Percentiles rank a stretch among this genome's conserved stretches.
Evolutionary conservation across 2,888 invertebrate genomes (phyloP).

Genomic region (Notodonta dromedarius): DNA sequence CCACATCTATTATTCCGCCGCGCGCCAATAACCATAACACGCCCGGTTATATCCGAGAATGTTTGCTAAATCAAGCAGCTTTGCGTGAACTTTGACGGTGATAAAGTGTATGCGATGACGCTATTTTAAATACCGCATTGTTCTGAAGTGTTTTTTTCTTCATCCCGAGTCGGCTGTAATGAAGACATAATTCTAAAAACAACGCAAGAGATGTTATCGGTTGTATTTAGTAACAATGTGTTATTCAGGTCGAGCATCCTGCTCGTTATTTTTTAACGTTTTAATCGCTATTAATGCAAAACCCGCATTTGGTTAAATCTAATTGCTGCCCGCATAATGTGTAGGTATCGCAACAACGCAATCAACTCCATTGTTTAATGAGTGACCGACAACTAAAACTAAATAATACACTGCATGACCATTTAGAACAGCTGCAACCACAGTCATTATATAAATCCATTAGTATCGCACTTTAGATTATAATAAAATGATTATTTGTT

Average conservation of each 20-base stretch:
- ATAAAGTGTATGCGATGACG: slow-evolving; percentile 1
- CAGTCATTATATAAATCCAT: slow-evolving; percentile 67
- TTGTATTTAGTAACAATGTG: slow-evolving; percentile 27
- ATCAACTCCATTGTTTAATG: slow-evolving; percentile 80
- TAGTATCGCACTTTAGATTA: slow-evolving; percentile 61
- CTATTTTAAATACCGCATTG: background rate
- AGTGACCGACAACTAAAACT: slow-evolving; percentile 74
- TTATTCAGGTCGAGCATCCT: slow-evolving; percentile 58
- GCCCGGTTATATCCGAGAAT: slow-evolving; percentile 12
- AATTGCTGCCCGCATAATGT: slow-evolving; percentile 80
- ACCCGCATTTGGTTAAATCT: slow-evolving; percentile 81
- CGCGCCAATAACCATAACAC: slow-evolving; percentile 25
- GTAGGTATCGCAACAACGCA: slow-evolving; percentile 69
- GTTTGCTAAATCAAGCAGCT: slow-evolving; percentile 4
- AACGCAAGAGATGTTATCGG: slow-evolving; percentile 34
- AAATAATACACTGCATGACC: slow-evolving; percentile 68
- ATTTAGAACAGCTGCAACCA: slow-evolving; percentile 69
- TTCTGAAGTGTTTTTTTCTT: background rate
- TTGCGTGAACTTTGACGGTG: slow-evolving; percentile 4
- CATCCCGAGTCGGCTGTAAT: background rate
- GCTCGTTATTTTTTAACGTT: slow-evolving; percentile 61
- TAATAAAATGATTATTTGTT: slow-evolving; percentile 52
- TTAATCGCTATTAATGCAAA: slow-evolving; percentile 65
- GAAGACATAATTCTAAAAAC: slow-evolving; percentile 8
- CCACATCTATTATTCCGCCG: slow-evolving; percentile 16